phyloP scores from a whole-genome alignment of 2,888 invertebrate genomes.

The Zaprionus obscuricornis region DNA sequence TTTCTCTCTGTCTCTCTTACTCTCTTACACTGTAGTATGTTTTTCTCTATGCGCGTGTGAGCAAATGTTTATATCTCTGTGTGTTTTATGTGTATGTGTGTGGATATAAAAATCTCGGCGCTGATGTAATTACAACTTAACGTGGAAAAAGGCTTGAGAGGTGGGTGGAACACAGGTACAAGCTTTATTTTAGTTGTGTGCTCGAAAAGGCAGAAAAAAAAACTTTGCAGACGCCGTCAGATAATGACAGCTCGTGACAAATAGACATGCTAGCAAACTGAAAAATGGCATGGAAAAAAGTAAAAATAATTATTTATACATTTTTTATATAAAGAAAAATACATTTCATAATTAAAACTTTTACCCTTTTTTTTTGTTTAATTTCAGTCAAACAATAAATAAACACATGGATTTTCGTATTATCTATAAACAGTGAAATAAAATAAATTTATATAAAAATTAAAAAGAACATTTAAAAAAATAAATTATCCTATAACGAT shows the following conservation, averaged over 20 bases:
- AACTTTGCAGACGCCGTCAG: slow-evolving; percentile 44
- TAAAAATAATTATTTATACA: neutral
- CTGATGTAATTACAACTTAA: slow-evolving; percentile 63
- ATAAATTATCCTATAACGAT: slow-evolving; percentile 54
- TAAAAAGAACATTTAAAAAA: slow-evolving; percentile 42
- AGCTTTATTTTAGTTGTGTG: slow-evolving; percentile 42
- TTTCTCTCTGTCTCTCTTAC: no score
- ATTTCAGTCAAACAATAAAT: slow-evolving; percentile 31
- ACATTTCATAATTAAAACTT: neutral
- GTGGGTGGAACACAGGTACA: slow-evolving; percentile 15
- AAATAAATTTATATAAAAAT: no score
- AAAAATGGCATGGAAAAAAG: neutral
- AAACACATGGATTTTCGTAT: neutral
- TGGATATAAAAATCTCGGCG: slow-evolving; percentile 65
- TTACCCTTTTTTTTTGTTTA: slow-evolving; percentile 4
- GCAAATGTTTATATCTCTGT: slow-evolving; percentile 5
- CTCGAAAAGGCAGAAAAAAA: slow-evolving; percentile 29
- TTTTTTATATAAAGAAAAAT: no score
- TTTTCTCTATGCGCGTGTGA: slow-evolving; percentile 11
- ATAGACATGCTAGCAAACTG: neutral
- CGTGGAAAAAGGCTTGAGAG: slow-evolving; percentile 44
- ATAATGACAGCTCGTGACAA: slow-evolving; percentile 28
- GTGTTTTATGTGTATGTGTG: slow-evolving; percentile 18
- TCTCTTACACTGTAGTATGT: no score
- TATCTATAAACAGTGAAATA: no score